Base-by-base conservation (phyloP, 2,113 vertebrate species). In the Motacilla alba region DNA sequence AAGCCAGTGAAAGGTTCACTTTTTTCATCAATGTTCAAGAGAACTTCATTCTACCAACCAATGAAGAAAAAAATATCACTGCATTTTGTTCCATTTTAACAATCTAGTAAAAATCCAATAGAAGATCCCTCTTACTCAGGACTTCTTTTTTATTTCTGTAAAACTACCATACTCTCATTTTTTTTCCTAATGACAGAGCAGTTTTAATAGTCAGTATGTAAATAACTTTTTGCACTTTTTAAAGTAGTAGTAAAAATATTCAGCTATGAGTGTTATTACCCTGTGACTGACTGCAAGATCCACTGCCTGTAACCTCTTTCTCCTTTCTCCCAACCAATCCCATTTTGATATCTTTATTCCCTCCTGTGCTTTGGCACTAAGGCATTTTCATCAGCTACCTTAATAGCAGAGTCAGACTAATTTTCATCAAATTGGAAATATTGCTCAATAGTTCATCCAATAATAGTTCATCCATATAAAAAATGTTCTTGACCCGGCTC, bases 391-490 rank as follows among this genome's bases (percentile, higher is more conserved):
- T 90, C 90, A 89, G 41, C 27, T 56, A 3, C 37, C 89, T 83
- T 72, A 66, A 75, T 63, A 30, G 50, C 31, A 31, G 24, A 86
- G 68, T 92, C 95, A 94, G 90, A 75, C 59, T 86, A 7, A 86
- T 95, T 94, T 93, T 83, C 80, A 64, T 94, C 52, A 72, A 64
- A 90, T 75, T 59, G 52, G 60, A 93, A 95, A 75, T 92, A 87
- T 4, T 88, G n/a, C 62, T 90, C 22, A 30, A 8, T 46, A 89
- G 76, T 74, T 96, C 68, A 83, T 86, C 52, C 60, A 55, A 11
- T 88, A 75, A 68, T 35, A 27, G 72, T 84, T 89, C 69, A 75
- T 94, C 76, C 37, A 28, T 52, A n/a, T 43, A 74, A 96, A 86
- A 93, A 92, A 93, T 41, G 50, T 44, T 80, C 49, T 83, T 75